phyloP scores from a whole-genome alignment of 1,140 invertebrate genomes.

The Drosophila miranda region DNA sequence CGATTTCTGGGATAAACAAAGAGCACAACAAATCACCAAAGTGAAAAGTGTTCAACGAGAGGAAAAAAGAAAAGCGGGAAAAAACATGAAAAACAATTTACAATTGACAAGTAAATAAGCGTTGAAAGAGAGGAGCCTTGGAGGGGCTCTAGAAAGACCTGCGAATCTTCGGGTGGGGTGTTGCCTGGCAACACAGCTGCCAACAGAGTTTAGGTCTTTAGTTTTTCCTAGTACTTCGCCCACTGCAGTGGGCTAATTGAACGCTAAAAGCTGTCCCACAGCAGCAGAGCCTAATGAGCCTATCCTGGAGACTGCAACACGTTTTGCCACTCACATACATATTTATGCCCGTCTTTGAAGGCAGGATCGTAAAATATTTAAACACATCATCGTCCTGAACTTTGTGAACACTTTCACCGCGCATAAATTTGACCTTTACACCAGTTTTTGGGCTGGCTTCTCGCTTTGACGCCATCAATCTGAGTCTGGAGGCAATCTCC shows the following conservation, averaged over 20 bases:
- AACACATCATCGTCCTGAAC: constrained; percentile 65
- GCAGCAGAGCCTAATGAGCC: constrained; percentile 20
- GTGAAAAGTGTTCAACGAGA: constrained; percentile 40
- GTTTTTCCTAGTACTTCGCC: not conserved
- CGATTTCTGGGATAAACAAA: constrained; percentile 60
- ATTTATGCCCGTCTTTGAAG: constrained; percentile 55
- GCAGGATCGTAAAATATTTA: constrained; percentile 66
- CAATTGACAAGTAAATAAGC: constrained; percentile 78
- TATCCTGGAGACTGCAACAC: constrained; percentile 45
- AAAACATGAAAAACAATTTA: constrained; percentile 77
- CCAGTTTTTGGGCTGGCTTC: constrained; percentile 28
- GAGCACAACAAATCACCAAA: constrained; percentile 56
- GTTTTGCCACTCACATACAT: constrained; percentile 76
- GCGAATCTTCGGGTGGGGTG: not conserved
- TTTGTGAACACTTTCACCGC: constrained; percentile 68
- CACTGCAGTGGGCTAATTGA: constrained; percentile 2
- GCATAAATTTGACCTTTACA: constrained; percentile 72
- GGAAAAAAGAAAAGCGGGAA: constrained; percentile 26
- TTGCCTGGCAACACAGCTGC: constrained; percentile 37
- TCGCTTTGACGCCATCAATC: constrained; percentile 57
- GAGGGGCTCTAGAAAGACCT: not conserved
- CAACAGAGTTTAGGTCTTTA: constrained; percentile 4
- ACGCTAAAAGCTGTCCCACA: constrained; percentile 48
- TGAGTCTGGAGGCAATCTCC: constrained; percentile 14
- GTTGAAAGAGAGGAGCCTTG: not conserved